Evolutionary conservation across 2,113 vertebrate genomes (phyloP).

Genomic region (Strix uralensis): DNA sequence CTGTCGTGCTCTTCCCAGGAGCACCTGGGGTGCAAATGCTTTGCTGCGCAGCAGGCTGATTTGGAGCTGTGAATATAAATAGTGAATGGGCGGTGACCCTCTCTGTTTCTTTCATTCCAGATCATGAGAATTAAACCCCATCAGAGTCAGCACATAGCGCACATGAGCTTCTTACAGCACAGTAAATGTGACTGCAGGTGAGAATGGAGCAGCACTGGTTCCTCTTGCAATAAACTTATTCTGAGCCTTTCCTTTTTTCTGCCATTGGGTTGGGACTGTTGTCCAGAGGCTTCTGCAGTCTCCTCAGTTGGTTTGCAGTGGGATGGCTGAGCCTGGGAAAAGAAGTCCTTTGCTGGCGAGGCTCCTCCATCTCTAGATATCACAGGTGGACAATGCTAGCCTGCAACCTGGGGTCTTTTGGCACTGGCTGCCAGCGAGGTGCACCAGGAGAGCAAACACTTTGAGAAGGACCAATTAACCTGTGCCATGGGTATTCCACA

Average conservation of each 20-base stretch:
- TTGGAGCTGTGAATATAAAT: slow-evolving; percentile 3
- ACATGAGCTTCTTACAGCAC: slow-evolving; percentile 97
- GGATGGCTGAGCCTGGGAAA: not conserved
- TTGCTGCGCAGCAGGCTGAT: not conserved
- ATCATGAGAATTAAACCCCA: slow-evolving; percentile 92
- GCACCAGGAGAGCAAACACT: not conserved
- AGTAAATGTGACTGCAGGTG: slow-evolving; percentile 98
- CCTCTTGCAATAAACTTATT: not conserved
- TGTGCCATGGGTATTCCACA: not conserved
- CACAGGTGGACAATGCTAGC: not conserved
- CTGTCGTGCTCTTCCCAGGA: slow-evolving; percentile 19
- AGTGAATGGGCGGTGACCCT: slow-evolving; percentile 34
- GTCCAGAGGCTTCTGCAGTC: not conserved
- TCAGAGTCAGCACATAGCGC: slow-evolving; percentile 84
- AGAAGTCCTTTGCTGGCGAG: not conserved
- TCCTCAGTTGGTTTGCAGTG: not conserved
- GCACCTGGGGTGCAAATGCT: not conserved
- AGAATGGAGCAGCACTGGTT: slow-evolving; percentile 62
- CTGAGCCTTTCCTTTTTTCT: slow-evolving; percentile 14
- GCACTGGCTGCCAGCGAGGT: not conserved
- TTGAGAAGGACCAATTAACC: not conserved
- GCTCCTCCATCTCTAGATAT: not conserved
- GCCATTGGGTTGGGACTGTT: not conserved
- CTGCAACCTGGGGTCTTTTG: not conserved
- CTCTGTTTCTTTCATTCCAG: slow-evolving; percentile 76